Evolutionary conservation across 2,797 vertebrate genomes (phyloP), one percentile per base, ranked within the genome.

Genomic region (Anguilla anguilla): DNA sequence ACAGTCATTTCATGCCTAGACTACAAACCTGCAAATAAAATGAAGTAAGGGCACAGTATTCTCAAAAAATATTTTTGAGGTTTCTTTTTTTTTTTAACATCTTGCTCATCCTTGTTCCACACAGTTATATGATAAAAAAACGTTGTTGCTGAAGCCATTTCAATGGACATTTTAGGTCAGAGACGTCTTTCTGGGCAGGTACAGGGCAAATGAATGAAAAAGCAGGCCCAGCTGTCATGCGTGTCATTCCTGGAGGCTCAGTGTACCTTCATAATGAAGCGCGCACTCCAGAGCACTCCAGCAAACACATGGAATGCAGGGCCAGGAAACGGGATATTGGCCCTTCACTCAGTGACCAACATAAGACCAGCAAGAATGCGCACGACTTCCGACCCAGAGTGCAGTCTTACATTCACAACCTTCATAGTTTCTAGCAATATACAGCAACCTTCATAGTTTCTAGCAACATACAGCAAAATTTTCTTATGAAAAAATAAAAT

Each of bases 221-320:
- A 31, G n/a, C 31, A 31, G 2, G 28, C 31, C 28, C 7, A 7
- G 28, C 72, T 43, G 13, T 17, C 17, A 10, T 35, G 72, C 35
- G 3, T 39, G 35, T 77, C 31, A 13, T n/a, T 74, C 7, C 7
- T 11, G n/a, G 69, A 28, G n/a, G 69, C 69, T n/a, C 11, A 35
- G 10, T 7, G 72, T 13, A 11, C 31, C 10, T 2, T 15, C 72
- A 77, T 13, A 39, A 5, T 43, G 31, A 17, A 35, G 6, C 6
- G 35, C 72, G 43, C 72, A 39, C 69, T 74, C 72, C 31, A 17
- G 72, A 19, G 2, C 72, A 77, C 11, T 39, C 72, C 72, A 39
- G 19, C 2, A 61, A 61, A 13, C 83, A 39, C 19, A n/a, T 35
- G 55, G 83, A 85, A 61, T 85, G 83, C 25, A 85, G 83, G 55